Evolutionary conservation across 2,113 vertebrate genomes (phyloP), one percentile per base, ranked within the genome.

Genomic region (Austrofundulus limnaeus): DNA sequence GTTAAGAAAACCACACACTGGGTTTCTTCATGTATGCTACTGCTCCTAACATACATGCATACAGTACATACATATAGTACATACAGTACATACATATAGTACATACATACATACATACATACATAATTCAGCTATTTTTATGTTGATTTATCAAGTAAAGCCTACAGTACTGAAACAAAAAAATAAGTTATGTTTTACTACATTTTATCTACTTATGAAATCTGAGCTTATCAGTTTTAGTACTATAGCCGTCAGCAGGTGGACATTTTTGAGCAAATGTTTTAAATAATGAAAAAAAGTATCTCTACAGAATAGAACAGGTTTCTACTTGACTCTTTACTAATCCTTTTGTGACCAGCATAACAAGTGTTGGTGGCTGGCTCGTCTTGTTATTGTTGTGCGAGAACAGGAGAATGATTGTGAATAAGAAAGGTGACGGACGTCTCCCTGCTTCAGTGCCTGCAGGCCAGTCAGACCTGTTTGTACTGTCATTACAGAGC

Each of bases 391-490:
- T 5, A 2, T 70, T 60, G 48, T 31, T 10, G 0, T 48, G 24
- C 2, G 7, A 76, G 61, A 63, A 70, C 20, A 78, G 19, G 46
- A 43, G 16, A 39, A 62, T 38, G 24, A 7, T 77, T 58, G 43
- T 67, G 55, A 31, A 17, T 60, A 17, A 43, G 48, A 65, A 48
- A 54, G 37, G n/a, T 57, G 43, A 61, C n/a, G 4, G 59, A 17
- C 60, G 21, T 55, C 74, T 85, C 73, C 59, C 75, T 59, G 72
- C 64, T 56, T 64, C 54, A 65, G 34, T 25, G 43, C 64, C 25
- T 46, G 43, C 49, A 46, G 75, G 63, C 85, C 80, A 71, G 86
- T 86, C 72, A 47, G 75, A 82, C 88, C 81, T 38, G 86, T 87
- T 89, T 72, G 51, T 20, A 20, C 55, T 12, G 68, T 73, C 61